Evolutionary conservation across 2,888 invertebrate genomes (phyloP).

Genomic region (Nomada goodeniana): DNA sequence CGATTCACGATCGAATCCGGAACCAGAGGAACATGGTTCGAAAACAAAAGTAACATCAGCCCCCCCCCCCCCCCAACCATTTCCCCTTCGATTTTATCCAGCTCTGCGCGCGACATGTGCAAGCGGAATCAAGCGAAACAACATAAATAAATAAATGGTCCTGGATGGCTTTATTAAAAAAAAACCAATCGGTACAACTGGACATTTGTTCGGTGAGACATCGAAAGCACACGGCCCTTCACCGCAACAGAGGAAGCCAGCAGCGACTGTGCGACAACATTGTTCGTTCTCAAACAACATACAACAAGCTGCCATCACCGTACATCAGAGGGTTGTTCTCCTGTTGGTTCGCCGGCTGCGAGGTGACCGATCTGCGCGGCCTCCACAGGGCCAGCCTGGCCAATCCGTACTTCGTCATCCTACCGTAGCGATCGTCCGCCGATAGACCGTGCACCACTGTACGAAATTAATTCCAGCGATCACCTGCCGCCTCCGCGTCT

Average conservation of each 20-base stretch:
- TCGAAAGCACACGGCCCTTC: conserved; percentile 57
- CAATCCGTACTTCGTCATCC: conserved; percentile 83
- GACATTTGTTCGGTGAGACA: conserved; percentile 51
- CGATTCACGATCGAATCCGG: no score
- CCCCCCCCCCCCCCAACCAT: no score
- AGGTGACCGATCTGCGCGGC: conserved; percentile 79
- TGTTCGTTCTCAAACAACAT: conserved; percentile 52
- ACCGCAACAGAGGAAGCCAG: conserved; percentile 38
- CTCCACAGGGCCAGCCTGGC: conserved; percentile 82
- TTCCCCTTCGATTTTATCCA: conserved; percentile 9
- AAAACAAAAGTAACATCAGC: no score
- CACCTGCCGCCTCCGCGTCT: conserved; percentile 33
- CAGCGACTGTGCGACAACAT: conserved; percentile 35
- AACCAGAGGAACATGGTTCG: no score
- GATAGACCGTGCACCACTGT: background rate
- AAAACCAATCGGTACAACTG: conserved; percentile 52
- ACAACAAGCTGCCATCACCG: conserved; percentile 66
- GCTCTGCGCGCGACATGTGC: conserved; percentile 40
- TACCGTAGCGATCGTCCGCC: background rate
- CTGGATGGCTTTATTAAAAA: conserved; percentile 64
- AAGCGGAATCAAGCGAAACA: conserved; percentile 45
- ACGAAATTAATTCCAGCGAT: conserved; percentile 29
- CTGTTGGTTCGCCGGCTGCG: conserved; percentile 81
- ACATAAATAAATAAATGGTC: conserved; percentile 34
- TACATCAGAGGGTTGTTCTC: conserved; percentile 84